Evolutionary conservation across 2,113 vertebrate genomes (phyloP).

Genomic region (Planiliza haematocheilus): DNA sequence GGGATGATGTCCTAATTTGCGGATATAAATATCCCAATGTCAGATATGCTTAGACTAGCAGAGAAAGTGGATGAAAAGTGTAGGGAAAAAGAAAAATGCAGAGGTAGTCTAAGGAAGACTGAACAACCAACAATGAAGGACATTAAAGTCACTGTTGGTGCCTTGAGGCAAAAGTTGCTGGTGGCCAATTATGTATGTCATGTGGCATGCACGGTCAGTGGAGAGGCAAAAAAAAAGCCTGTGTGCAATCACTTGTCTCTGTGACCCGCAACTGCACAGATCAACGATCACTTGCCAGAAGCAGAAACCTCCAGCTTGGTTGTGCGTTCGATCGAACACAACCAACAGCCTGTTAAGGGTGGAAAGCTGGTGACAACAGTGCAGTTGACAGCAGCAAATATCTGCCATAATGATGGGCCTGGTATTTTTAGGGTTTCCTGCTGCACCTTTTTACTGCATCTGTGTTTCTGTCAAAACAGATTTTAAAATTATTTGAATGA

Average conservation of each 20-base stretch:
- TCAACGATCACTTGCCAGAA: conserved; percentile 18
- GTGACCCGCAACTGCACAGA: background rate
- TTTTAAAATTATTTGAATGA: no score
- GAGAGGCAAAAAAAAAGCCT: background rate
- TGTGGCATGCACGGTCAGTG: background rate
- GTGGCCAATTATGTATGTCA: conserved; percentile 17
- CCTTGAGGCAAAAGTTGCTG: background rate
- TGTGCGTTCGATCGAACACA: conserved; percentile 22
- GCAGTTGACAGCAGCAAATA: conserved; percentile 7
- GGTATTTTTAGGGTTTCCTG: no score
- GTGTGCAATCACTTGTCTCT: background rate
- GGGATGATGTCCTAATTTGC: conserved; percentile 67
- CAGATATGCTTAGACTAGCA: conserved; percentile 48
- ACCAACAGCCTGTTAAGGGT: background rate
- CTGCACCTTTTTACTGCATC: no score
- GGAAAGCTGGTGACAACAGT: conserved; percentile 8
- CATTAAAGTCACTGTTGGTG: background rate
- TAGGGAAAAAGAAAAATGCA: background rate
- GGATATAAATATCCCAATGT: conserved; percentile 71
- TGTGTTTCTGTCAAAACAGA: no score
- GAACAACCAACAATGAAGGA: background rate
- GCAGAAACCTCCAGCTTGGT: background rate
- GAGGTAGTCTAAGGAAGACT: background rate
- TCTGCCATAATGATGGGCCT: no score
- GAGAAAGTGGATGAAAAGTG: background rate